A percentile compares a stretch with the other conserved stretches of the same genome.
These are phyloP conservation scores for Spodoptera litura DNA, from an alignment of 1,140 invertebrate genomes.

Conservation along the genomic window DNA sequence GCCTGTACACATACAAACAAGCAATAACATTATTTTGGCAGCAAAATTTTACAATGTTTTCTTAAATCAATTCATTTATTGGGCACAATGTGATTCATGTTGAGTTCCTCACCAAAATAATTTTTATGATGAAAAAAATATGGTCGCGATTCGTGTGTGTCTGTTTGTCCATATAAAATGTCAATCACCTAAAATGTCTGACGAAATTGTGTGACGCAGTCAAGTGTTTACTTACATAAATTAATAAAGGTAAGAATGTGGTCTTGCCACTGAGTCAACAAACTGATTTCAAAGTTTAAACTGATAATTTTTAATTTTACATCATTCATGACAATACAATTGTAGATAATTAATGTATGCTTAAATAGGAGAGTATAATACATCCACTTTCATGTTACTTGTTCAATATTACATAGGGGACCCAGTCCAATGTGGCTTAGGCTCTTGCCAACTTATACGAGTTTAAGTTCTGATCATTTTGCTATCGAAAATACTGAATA, in stretches of 20 bases:
- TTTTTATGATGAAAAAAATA: not conserved
- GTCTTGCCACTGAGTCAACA: conserved; percentile 10
- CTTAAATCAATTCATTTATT: conserved; percentile 43
- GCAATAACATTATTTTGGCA: conserved; percentile 42
- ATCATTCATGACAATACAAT: no score
- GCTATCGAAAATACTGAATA: no score
- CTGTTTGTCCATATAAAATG: not conserved
- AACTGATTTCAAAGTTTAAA: conserved; percentile 14
- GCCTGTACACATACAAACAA: conserved; percentile 40
- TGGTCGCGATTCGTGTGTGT: not conserved
- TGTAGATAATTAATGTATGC: no score
- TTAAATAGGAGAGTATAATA: no score
- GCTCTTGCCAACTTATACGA: no score
- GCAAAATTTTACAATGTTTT: conserved; percentile 37
- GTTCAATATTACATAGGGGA: no score
- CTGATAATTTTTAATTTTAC: not conserved
- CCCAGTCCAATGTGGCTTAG: no score
- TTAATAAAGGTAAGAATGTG: conserved; percentile 13
- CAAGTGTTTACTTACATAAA: conserved; percentile 16
- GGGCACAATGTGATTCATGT: conserved; percentile 31
- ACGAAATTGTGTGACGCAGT: conserved; percentile 5
- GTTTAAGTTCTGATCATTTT: no score
- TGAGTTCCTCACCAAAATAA: not conserved
- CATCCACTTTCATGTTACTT: no score
- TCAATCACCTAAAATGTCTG: conserved; percentile 19